Evolutionary conservation across 1,140 invertebrate genomes (phyloP), one percentile per base, ranked within the genome.

Genomic region (Brachystomella parvula): DNA sequence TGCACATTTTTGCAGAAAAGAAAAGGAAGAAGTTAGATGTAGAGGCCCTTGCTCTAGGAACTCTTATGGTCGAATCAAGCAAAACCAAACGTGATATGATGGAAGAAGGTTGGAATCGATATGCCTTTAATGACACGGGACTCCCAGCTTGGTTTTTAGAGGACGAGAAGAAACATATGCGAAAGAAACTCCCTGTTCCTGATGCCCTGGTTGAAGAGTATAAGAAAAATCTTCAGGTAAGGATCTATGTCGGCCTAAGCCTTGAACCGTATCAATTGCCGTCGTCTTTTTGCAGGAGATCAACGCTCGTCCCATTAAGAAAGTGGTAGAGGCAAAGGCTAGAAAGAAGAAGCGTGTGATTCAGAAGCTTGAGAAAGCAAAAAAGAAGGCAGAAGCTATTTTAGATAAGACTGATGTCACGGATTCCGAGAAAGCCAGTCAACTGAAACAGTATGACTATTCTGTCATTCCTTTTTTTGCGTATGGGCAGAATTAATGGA

Each of bases 291-390:
- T 91, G 26, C 86, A 90, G 79, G 94, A 95, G 70, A 85, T 99
- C 3, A 94, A 99, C 79, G 88, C 87, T 0, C 81, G 92, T 61
- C 93, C 96, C 19, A 96, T 98, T 56, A 99, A 98, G 78, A 99
- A 99, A 82, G 90, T 99, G 0, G 86, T 95, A 70, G 94, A 99
- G 82, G 97, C 97, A 0, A 99, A 97, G 78, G 92, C 93, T 0
- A 85, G 97, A 56, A 99, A 98, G 82, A 96, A 98, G 85, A 88
- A 87, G 76, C 86, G 92, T 69, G 86, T 89, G 49, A 77, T 89
- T 58, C 88, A 86, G 68, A 89, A 88, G 76, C 78, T 98, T 76
- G 92, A 96, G 73, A 93, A 89, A 75, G 94, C 94, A 0, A 93
- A 95, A 78, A 99, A 99, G 79, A 94, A 92, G 77, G 88, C 94